Percentiles rank a stretch among this genome's conserved stretches.
Evolutionary conservation across 2,113 vertebrate species (phyloP).

Genomic region (Nothobranchius furzeri): DNA sequence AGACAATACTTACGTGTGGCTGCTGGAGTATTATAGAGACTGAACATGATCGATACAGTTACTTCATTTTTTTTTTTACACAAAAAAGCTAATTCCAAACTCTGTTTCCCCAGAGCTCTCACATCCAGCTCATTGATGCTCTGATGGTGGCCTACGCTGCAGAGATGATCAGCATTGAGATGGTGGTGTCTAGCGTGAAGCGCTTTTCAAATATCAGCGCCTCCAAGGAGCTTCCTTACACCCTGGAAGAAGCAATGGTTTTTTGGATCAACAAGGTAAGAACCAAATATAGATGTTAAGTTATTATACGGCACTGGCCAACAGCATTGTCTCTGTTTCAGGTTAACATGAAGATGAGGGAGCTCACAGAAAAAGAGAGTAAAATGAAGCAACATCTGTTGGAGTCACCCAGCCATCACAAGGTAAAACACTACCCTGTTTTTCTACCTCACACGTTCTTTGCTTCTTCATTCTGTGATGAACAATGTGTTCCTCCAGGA

Average conservation of each 20-base stretch:
- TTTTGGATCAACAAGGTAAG: constrained; percentile 98
- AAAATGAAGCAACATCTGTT: constrained; percentile 92
- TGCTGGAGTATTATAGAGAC: no score
- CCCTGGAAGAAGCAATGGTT: constrained; percentile 96
- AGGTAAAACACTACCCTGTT: constrained; percentile 79
- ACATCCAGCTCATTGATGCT: constrained; percentile 95
- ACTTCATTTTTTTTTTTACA: neutral
- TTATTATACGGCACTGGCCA: neutral
- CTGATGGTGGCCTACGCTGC: constrained; percentile 95
- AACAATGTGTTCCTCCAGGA: constrained; percentile 9
- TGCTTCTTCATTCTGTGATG: neutral
- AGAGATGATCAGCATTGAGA: constrained; percentile 98
- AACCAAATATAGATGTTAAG: neutral
- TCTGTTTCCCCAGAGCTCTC: constrained; percentile 82
- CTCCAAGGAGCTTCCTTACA: constrained; percentile 92
- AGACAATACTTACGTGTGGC: no score
- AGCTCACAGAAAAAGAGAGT: constrained; percentile 90
- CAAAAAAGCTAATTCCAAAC: neutral
- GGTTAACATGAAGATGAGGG: constrained; percentile 96
- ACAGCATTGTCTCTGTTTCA: constrained; percentile 54
- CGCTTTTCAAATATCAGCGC: constrained; percentile 94
- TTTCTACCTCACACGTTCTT: neutral
- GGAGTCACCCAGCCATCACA: constrained; percentile 92
- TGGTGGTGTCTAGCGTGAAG: constrained; percentile 91
- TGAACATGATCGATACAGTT: no score